These are phyloP conservation scores for Equus przewalskii DNA, from an alignment of 2,113 vertebrate species.

Conservation along the genomic window DNA sequence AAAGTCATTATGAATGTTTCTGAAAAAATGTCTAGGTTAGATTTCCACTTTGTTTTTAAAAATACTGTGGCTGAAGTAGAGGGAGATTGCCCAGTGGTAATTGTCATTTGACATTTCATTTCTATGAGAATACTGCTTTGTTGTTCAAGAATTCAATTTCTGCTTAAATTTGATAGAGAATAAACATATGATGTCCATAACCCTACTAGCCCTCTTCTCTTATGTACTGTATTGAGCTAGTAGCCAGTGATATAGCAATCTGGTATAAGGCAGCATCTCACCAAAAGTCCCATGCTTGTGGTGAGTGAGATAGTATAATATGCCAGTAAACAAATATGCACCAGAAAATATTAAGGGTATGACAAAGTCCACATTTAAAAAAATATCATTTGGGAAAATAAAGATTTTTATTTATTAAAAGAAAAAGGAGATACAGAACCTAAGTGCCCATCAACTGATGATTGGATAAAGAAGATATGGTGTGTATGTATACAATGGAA, in stretches of 20 bases:
- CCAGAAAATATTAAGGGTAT: not conserved
- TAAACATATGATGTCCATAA: not conserved
- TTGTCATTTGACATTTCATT: conserved; percentile 16
- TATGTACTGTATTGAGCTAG: not conserved
- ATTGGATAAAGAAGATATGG: too few relatives aligned
- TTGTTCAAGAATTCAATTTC: conserved; percentile 12
- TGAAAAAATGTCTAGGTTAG: not conserved
- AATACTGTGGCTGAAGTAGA: not conserved
- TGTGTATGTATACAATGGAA: too few relatives aligned
- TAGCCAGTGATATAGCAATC: not conserved
- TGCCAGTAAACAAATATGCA: not conserved
- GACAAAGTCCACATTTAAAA: not conserved
- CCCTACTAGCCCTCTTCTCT: not conserved
- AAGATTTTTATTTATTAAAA: conserved; percentile 8
- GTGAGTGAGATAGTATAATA: not conserved
- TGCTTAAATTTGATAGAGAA: not conserved
- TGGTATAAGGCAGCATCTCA: not conserved
- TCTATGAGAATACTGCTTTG: conserved; percentile 17
- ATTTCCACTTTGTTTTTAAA: conserved; percentile 32
- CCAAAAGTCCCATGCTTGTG: not conserved
- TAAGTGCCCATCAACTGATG: too few relatives aligned
- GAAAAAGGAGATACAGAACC: not conserved
- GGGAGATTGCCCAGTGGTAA: not conserved
- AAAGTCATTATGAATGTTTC: not conserved
- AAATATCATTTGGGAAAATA: not conserved